Conservation (phyloP, 2,888 invertebrate genomes). For the Glyphotaelius pellucidus region DNA sequence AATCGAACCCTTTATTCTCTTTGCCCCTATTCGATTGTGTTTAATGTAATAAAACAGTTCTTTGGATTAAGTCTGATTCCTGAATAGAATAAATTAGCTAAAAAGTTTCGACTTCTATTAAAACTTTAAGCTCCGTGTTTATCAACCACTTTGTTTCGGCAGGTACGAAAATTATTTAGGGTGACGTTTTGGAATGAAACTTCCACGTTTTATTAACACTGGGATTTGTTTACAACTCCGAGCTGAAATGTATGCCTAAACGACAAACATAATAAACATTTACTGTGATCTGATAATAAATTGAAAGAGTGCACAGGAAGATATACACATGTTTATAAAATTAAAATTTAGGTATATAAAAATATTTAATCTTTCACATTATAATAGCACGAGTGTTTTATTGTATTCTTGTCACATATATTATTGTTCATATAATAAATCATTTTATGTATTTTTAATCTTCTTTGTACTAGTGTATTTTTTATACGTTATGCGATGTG, state of each 20-base stretch:
- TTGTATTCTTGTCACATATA: too few species aligned
- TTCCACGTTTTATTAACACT: neutral
- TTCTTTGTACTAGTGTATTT: too few species aligned
- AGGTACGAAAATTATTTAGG: constrained; percentile 13
- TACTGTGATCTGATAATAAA: neutral
- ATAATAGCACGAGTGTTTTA: too few species aligned
- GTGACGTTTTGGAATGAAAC: constrained; percentile 11
- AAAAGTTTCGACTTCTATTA: neutral
- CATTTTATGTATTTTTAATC: too few species aligned
- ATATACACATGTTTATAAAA: neutral
- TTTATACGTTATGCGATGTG: too few species aligned
- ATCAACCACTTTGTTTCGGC: neutral
- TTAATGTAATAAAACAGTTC: neutral
- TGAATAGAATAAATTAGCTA: constrained; percentile 24
- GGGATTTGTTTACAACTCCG: neutral
- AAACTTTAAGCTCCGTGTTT: constrained; percentile 19
- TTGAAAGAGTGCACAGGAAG: neutral
- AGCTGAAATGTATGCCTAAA: neutral
- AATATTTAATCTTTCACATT: too few species aligned
- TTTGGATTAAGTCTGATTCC: neutral
- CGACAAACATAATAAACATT: neutral
- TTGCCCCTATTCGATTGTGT: neutral
- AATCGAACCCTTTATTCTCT: neutral
- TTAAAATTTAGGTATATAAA: neutral
- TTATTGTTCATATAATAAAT: too few species aligned